These are phyloP conservation scores for Tyrannus savana DNA, from an alignment of 2,113 vertebrate species.

Conservation along the genomic window DNA sequence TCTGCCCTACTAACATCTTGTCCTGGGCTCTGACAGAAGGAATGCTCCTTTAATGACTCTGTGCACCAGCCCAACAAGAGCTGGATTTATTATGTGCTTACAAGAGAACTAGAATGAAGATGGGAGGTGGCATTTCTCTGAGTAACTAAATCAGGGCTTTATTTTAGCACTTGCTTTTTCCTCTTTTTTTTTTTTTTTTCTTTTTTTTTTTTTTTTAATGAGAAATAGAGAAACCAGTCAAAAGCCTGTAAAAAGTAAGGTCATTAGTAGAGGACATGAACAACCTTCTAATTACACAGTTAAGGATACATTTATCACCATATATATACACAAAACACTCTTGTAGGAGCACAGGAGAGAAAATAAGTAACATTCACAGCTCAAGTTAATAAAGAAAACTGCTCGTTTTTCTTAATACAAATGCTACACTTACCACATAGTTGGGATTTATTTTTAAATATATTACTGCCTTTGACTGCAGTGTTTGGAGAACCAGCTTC, in stretches of 20 bases:
- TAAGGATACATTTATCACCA: background rate
- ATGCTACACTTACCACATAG: background rate
- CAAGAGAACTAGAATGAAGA: background rate
- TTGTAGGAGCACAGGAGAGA: background rate
- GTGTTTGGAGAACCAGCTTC: background rate
- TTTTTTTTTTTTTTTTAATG: too few relatives aligned
- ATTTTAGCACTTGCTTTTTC: background rate
- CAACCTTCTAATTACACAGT: background rate
- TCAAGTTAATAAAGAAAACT: background rate
- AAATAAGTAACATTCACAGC: background rate
- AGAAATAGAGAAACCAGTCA: background rate
- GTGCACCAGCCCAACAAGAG: background rate
- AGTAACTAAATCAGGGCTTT: background rate
- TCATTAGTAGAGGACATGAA: background rate
- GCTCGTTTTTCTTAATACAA: background rate
- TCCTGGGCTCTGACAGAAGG: background rate
- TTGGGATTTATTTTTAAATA: background rate
- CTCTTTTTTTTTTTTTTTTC: background rate
- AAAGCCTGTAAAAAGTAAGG: background rate
- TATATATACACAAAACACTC: background rate
- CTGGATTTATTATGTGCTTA: background rate
- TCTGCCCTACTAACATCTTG: background rate
- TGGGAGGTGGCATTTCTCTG: background rate
- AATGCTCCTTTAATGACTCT: background rate
- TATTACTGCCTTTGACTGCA: background rate